phyloP scores from a whole-genome alignment of 2,113 vertebrate genomes.

The Drymodes brunneopygia region DNA sequence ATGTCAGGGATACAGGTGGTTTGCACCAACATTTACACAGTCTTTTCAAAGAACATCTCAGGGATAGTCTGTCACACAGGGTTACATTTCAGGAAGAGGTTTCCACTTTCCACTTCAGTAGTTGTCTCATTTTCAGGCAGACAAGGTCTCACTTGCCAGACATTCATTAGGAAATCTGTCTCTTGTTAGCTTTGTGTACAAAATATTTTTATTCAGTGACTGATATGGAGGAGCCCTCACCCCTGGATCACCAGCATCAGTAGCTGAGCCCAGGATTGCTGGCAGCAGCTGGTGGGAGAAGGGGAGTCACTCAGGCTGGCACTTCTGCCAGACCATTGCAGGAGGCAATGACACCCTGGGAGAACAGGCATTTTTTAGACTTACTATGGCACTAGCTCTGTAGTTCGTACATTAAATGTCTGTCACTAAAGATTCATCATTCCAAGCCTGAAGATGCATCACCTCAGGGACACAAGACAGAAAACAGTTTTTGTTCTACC shows the following conservation, averaged over 20 bases:
- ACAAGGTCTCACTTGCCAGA: background rate
- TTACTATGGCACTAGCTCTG: background rate
- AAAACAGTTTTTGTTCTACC: background rate
- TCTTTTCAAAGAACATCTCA: background rate
- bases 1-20: background rate
- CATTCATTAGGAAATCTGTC: background rate
- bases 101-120: background rate
- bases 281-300: background rate
- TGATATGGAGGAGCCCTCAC: background rate
- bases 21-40: background rate
- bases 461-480: background rate
- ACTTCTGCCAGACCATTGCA: background rate
- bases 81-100: background rate
- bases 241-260: background rate
- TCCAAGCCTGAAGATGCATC: background rate
- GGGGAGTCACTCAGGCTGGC: background rate
- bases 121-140: background rate
- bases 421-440: background rate
- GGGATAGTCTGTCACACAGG: background rate
- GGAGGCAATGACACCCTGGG: background rate
- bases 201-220: background rate
- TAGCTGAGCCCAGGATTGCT: background rate
- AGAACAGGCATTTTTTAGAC: background rate
- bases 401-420: background rate
- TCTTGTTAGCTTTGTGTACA: background rate